Conservation (phyloP, 2,888 invertebrate genomes). For the Oscheius sp. region DNA sequence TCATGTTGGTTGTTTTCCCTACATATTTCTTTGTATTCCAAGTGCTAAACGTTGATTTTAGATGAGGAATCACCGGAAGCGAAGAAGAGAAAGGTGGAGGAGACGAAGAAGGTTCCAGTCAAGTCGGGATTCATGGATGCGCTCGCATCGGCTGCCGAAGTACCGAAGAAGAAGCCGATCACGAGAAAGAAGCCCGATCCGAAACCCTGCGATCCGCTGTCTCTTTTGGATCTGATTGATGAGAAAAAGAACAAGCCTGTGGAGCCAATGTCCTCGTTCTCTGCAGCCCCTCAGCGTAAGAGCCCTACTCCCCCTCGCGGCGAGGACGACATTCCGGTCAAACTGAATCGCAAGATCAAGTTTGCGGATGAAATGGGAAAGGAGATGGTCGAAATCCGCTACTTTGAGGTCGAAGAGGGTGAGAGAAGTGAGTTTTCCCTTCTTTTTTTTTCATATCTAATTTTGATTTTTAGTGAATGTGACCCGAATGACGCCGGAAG, state of each 20-base stretch:
- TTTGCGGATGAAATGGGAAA: constrained; percentile 86
- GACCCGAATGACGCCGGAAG: constrained; percentile 37
- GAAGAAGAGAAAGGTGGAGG: constrained; percentile 27
- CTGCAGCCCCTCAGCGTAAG: constrained; percentile 5
- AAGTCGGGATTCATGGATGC: constrained; percentile 40
- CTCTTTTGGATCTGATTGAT: constrained; percentile 26
- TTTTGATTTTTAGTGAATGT: constrained; percentile 37
- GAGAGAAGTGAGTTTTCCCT: constrained; percentile 80
- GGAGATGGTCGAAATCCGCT: constrained; percentile 85
- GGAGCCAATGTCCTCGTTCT: background rate
- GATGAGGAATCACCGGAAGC: constrained; percentile 12
- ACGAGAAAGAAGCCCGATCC: constrained; percentile 10
- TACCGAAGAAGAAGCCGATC: constrained; percentile 7
- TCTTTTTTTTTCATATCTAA: background rate
- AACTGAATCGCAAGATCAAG: constrained; percentile 76
- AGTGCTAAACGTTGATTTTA: background rate
- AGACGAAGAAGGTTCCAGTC: background rate
- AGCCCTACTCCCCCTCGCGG: constrained; percentile 18
- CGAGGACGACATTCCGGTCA: constrained; percentile 20
- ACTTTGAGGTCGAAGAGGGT: constrained; percentile 93
- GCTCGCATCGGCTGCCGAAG: constrained; percentile 8
- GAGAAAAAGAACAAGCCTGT: background rate
- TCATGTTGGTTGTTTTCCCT: constrained; percentile 5
- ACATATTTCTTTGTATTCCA: background rate
- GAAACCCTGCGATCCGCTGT: constrained; percentile 4